Percentiles rank a stretch among this genome's conserved stretches.
Conservation (phyloP, 2,113 vertebrate genomes). For the Triplophysa rosa region DNA sequence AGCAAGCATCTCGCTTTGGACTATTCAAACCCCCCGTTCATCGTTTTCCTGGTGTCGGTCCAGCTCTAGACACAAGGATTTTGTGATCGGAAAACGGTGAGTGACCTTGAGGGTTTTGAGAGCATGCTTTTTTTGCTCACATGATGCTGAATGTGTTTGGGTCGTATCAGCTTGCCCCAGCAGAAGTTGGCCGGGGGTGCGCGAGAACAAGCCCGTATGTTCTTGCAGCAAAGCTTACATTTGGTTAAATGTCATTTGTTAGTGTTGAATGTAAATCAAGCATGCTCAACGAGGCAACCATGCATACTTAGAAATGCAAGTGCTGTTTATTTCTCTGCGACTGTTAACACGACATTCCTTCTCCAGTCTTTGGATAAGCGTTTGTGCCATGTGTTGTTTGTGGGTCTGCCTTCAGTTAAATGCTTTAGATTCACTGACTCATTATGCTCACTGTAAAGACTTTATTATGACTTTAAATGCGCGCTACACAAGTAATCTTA, state of each 20-base stretch:
- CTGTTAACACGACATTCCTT: neutral
- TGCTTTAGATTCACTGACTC: neutral
- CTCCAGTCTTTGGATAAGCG: neutral
- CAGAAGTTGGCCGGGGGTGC: neutral
- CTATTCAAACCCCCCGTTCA: neutral
- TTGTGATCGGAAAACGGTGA: constrained; percentile 5
- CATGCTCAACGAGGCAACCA: neutral
- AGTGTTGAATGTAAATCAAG: neutral
- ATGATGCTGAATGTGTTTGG: constrained; percentile 1
- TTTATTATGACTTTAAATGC: neutral
- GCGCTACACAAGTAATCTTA: no score
- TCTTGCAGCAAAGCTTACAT: neutral
- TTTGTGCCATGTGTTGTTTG: neutral
- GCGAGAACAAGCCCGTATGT: neutral
- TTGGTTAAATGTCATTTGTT: neutral
- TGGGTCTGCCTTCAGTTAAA: neutral
- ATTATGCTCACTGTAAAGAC: neutral
- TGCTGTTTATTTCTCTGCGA: neutral
- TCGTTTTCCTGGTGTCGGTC: neutral
- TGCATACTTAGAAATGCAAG: neutral
- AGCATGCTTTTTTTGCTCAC: neutral
- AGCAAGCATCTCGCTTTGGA: constrained; percentile 9
- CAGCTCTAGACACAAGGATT: neutral
- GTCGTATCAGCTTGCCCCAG: neutral
- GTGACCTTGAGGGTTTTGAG: constrained; percentile 29